These are phyloP conservation scores for Tetropium fuscum DNA, from an alignment of 2,888 invertebrate species.

Conservation along the genomic window DNA sequence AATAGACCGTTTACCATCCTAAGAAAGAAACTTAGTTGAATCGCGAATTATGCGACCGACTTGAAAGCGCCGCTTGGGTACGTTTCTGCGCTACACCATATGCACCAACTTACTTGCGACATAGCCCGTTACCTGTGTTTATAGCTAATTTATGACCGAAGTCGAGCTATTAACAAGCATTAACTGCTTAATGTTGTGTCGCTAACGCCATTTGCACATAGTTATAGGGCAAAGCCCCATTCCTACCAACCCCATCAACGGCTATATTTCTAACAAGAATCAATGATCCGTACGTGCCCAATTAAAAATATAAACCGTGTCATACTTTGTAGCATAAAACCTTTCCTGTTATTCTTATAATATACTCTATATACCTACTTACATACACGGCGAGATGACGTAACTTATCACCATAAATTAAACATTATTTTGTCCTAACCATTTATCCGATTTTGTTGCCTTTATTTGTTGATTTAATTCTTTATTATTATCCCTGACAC, in stretches of 20 bases:
- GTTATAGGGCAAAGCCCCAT: constrained; percentile 43
- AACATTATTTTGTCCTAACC: no score
- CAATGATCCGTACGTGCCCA: constrained; percentile 40
- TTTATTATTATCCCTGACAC: no score
- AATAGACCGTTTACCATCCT: constrained; percentile 45
- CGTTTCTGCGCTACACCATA: constrained; percentile 18
- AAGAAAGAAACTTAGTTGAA: constrained; percentile 46
- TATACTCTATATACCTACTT: no score
- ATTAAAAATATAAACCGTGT: constrained; percentile 22
- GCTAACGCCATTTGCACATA: constrained; percentile 52
- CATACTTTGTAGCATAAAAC: constrained; percentile 12
- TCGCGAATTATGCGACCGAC: constrained; percentile 18
- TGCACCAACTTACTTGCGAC: constrained; percentile 32
- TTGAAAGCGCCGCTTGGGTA: neutral
- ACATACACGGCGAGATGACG: no score
- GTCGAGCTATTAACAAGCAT: constrained; percentile 61
- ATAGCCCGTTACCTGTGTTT: constrained; percentile 51
- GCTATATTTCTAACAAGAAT: constrained; percentile 43
- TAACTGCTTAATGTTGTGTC: constrained; percentile 60
- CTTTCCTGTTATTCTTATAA: neutral
- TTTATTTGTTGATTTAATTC: no score
- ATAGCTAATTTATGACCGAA: constrained; percentile 58
- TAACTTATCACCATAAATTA: no score
- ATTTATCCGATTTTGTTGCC: no score
- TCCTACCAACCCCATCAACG: constrained; percentile 38